Evolutionary conservation across 2,113 vertebrate species (phyloP), one percentile per base, ranked within the genome.

Genomic region (Agapornis roseicollis): DNA sequence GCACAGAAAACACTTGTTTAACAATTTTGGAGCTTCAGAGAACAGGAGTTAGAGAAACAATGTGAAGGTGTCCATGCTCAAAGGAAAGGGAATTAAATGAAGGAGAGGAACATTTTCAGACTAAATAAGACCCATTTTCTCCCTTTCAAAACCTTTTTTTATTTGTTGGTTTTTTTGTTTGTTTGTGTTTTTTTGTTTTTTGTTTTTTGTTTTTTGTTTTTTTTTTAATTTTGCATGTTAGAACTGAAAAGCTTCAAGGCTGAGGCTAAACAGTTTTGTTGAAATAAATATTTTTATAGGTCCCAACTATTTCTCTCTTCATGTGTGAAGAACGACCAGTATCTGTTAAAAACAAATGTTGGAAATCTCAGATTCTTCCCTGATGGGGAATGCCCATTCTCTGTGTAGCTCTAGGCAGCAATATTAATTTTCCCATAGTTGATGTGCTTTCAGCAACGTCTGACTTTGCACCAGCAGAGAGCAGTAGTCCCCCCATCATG

Each of bases 381-480:
- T 29, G 76, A 2, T 17, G 17, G 41, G 49, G 10, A 73, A 55
- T 58, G 64, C 7, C 29, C 4, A 0, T 15, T 66, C 42, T n/a
- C 35, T 66, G 25, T 13, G 4, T 3, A 55, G 18, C 49, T 74
- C 7, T 7, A 20, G 24, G 19, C 58, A 83, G 65, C 71, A 55
- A 27, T 18, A 9, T 33, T 85, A 4, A 5, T 37, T 85, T 89
- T n/a, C 60, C 37, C 25, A 4, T 41, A 15, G 28, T 0, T 7
- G 27, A 2, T 47, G 68, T 31, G 11, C 13, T 3, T 33, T 47
- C 83, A 68, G 77, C 11, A 15, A 14, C 7, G 29, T 3, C 37
- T 66, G 79, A 13, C 37, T 60, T 56, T 20, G 60, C 55, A 78
- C 82, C 93, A 94, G 92, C 92, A 95, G 94, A 86, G 88, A 88